phyloP scores from a whole-genome alignment of 2,113 vertebrate genomes.

The Spilogale gracilis region DNA sequence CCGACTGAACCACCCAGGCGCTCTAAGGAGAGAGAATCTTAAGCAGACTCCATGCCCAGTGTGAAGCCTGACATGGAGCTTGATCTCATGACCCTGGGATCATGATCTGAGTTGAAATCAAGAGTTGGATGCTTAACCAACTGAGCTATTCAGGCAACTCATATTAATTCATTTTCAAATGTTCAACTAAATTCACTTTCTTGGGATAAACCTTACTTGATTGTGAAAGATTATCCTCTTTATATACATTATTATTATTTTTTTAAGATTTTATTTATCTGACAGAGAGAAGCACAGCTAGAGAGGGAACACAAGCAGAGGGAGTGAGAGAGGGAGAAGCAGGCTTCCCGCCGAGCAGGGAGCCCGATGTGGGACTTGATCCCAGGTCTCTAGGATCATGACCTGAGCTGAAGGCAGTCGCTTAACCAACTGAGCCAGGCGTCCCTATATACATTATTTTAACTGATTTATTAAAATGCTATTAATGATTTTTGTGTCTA shows the following conservation, averaged over 20 bases:
- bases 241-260: neutral
- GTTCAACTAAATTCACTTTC: neutral
- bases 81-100: neutral
- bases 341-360: no score
- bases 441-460: neutral
- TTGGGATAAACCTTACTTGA: neutral
- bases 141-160: neutral
- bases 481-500: neutral
- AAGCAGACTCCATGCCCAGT: neutral
- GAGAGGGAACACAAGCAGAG: no score
- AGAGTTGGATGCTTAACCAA: no score
- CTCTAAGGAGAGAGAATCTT: neutral
- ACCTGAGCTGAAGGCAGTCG: no score
- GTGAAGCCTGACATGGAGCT: neutral
- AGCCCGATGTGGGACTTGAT: no score
- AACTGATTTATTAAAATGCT: neutral
- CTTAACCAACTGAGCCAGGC: no score
- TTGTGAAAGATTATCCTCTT: neutral
- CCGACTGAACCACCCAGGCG: no score
- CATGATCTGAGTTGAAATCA: neutral
- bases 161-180: neutral
- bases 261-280: no score
- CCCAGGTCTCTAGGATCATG: no score
- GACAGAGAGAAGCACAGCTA: no score
- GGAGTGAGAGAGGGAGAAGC: no score